Evolutionary conservation across 1,140 invertebrate species (phyloP), one percentile per base, ranked within the genome.

Genomic region (Spodoptera frugiperda): DNA sequence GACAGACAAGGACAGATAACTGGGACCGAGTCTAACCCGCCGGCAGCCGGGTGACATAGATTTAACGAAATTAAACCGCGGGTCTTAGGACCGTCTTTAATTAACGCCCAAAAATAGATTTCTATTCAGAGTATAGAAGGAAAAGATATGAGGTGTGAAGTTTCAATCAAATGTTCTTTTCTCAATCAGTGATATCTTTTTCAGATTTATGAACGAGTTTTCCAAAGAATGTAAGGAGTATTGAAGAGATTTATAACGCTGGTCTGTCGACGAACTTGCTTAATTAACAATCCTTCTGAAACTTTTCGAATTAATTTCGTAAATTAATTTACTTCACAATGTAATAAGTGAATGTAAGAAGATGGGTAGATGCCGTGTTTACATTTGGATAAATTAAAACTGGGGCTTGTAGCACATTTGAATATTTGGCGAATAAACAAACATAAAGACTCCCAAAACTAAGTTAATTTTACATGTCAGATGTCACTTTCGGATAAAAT

Each of bases 211-310:
- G 12, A 51, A 30, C 15, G 25, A 55, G 68, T n/a, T 46, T 72
- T 46, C 57, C 17, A 5, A 54, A 30, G 53, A 72, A 46, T n/a
- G 21, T 44, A 25, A 63, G n/a, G 49, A 19, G 30, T 19, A 55
- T 72, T 44, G 30, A 44, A 39, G 53, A 46, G 51, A 57, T 72
- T 72, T 57, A 54, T 72, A 25, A 72, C 11, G 33, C 46, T 55
- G 49, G 68, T 46, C 15, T 72, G 21, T 51, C 51, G 68, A 46
- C 25, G 15, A 72, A 72, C 30, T 72, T 57, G 33, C 33, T 54
- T 72, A 57, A 72, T 72, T 72, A 72, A 72, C 67, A 72, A 72
- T 55, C 33, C 53, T 44, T 55, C 10, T 48, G 39, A 39, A 72
- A 72, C 17, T 57, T 57, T 57, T 33, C 21, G 33, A 17, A 46